Percentiles rank a stretch among this genome's conserved stretches.
phyloP scores from a whole-genome alignment of 2,113 vertebrate species.

The Emydocephalus ijimae region DNA sequence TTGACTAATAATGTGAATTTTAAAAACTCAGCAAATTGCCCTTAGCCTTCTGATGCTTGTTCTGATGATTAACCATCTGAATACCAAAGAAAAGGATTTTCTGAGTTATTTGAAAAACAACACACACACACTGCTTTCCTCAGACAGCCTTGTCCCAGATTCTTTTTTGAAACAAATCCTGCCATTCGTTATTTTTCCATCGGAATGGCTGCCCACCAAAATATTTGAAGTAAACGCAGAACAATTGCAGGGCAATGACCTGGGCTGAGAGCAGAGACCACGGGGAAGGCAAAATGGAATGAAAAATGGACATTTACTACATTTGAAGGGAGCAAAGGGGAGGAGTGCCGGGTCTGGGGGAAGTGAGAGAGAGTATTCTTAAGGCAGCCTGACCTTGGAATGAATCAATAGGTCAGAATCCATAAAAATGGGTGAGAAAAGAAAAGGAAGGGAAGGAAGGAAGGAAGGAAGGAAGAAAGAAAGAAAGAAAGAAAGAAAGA shows the following conservation, averaged over 20 bases:
- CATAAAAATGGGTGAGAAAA: constrained; percentile 41
- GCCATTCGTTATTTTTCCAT: constrained; percentile 55
- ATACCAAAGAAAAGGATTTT: background rate
- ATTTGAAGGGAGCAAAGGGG: constrained; percentile 10
- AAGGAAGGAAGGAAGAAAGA: background rate
- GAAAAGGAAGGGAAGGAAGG: too few species aligned
- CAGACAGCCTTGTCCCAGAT: constrained; percentile 38
- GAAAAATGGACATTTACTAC: constrained; percentile 51
- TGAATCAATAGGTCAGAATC: constrained; percentile 50
- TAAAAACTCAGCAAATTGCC: background rate
- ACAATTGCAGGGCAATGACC: constrained; percentile 54
- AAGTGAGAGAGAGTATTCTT: background rate
- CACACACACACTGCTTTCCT: background rate
- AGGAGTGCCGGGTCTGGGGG: background rate
- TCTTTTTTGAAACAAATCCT: constrained; percentile 5
- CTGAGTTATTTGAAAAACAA: background rate
- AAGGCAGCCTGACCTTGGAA: constrained; percentile 38
- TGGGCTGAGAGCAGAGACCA: constrained; percentile 29
- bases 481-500: background rate
- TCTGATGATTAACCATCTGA: background rate
- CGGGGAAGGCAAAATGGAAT: constrained; percentile 46
- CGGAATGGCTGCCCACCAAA: constrained; percentile 60
- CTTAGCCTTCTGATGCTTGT: background rate
- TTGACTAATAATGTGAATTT: background rate
- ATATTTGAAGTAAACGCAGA: constrained; percentile 54